Percentiles rank a stretch among this genome's conserved stretches.
phyloP scores from a whole-genome alignment of 2,797 vertebrate species.

The Bradypus variegatus region DNA sequence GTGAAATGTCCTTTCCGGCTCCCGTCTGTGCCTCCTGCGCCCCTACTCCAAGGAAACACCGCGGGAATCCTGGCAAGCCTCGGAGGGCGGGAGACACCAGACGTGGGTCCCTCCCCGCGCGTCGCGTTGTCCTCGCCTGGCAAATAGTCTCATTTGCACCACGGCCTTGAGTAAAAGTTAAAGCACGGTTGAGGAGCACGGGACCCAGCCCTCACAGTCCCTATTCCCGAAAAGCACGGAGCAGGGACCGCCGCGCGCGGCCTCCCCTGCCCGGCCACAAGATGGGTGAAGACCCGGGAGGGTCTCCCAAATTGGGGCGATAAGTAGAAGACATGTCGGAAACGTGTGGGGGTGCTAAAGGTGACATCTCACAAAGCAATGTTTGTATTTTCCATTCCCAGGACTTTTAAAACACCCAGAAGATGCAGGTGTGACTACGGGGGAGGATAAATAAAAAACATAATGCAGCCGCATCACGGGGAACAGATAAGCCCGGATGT shows the following conservation, averaged over 20 bases:
- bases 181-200: rapidly evolving
- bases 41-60: not conserved
- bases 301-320: not conserved
- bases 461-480: not conserved
- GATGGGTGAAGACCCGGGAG: not conserved
- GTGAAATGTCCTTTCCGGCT: not conserved
- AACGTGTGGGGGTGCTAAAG: not conserved
- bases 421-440: not conserved
- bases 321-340: not conserved
- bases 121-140: conserved; percentile 48
- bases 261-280: not conserved
- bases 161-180: conserved; percentile 33
- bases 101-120: conserved; percentile 8
- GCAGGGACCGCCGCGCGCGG: not conserved
- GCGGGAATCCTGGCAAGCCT: too few relatives aligned
- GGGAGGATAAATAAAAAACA: not conserved
- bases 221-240: not conserved
- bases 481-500: not conserved
- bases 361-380: not conserved
- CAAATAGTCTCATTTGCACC: conserved; percentile 52
- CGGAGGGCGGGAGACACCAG: not conserved
- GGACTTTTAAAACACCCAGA: not conserved
- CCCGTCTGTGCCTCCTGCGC: not conserved
- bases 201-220: not conserved
- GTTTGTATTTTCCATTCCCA: not conserved